Percentiles rank a stretch among this genome's conserved stretches.
These are phyloP conservation scores for Alaudala cheleensis DNA, from an alignment of 2,113 vertebrate species.

Conservation along the genomic window DNA sequence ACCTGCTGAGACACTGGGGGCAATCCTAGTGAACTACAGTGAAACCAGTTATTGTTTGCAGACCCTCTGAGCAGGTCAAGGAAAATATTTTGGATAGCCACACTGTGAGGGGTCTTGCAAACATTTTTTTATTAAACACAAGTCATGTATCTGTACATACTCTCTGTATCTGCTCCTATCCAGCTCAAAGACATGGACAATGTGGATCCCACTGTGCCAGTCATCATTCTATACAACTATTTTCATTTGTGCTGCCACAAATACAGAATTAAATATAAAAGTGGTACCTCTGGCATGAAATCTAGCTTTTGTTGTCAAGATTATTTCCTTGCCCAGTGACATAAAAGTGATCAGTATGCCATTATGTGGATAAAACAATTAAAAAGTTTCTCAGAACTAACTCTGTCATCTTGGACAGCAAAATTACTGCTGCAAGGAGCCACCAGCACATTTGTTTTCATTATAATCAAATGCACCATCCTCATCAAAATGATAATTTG, in stretches of 20 bases:
- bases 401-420: conserved; percentile 46
- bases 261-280: conserved; percentile 17
- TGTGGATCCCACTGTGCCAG: background rate
- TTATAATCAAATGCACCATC: conserved; percentile 18
- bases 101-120: background rate
- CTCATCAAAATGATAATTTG: conserved; percentile 29
- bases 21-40: background rate
- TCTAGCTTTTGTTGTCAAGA: conserved; percentile 30
- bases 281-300: conserved; percentile 22
- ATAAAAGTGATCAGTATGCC: background rate
- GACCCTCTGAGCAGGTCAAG: background rate
- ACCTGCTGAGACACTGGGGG: background rate
- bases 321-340: conserved; percentile 36
- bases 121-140: background rate
- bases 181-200: background rate
- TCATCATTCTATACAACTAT: background rate
- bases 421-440: conserved; percentile 37
- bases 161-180: background rate
- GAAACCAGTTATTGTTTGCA: background rate
- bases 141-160: background rate
- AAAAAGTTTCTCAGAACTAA: conserved; percentile 54
- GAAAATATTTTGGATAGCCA: background rate
- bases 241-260: conserved; percentile 19
- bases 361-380: conserved; percentile 48
- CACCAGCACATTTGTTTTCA: conserved; percentile 20